Conservation (phyloP, 2,888 invertebrate genomes). For the Tetropium fuscum region DNA sequence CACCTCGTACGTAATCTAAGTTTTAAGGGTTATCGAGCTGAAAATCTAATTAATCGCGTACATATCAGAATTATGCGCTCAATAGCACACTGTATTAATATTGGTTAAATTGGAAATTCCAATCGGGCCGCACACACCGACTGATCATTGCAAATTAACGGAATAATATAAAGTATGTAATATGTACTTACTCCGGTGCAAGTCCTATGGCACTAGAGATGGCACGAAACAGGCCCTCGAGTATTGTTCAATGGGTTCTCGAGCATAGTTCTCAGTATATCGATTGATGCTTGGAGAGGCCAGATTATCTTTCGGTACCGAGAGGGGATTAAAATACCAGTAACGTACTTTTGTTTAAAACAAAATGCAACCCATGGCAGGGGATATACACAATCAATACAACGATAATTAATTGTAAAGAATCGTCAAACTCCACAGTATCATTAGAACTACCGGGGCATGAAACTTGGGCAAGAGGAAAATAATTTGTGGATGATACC, state of each 20-base stretch:
- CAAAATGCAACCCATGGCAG: too few species aligned
- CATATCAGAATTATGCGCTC: slow-evolving; percentile 33
- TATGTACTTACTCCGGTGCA: slow-evolving; percentile 32
- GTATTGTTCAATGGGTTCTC: slow-evolving; percentile 2
- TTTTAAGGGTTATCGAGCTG: not conserved
- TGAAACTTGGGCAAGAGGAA: too few species aligned
- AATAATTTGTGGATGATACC: too few species aligned
- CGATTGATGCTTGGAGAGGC: slow-evolving; percentile 1
- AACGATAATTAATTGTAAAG: too few species aligned
- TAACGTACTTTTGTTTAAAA: too few species aligned
- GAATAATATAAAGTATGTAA: slow-evolving; percentile 43
- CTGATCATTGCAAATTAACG: slow-evolving; percentile 42
- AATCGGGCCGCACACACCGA: slow-evolving; percentile 26
- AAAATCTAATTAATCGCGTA: slow-evolving; percentile 35
- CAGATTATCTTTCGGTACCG: too few species aligned
- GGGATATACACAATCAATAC: too few species aligned
- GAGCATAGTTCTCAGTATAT: slow-evolving; percentile 7
- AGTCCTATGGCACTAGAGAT: slow-evolving; percentile 14
- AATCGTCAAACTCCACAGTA: too few species aligned
- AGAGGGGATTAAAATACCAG: too few species aligned
- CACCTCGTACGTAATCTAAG: not conserved
- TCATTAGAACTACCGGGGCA: too few species aligned
- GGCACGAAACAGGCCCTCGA: not conserved
- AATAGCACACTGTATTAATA: slow-evolving; percentile 38
- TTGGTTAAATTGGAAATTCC: slow-evolving; percentile 45